These are phyloP conservation scores for Mythimna loreyi DNA, from an alignment of 2,888 invertebrate species.

Conservation along the genomic window DNA sequence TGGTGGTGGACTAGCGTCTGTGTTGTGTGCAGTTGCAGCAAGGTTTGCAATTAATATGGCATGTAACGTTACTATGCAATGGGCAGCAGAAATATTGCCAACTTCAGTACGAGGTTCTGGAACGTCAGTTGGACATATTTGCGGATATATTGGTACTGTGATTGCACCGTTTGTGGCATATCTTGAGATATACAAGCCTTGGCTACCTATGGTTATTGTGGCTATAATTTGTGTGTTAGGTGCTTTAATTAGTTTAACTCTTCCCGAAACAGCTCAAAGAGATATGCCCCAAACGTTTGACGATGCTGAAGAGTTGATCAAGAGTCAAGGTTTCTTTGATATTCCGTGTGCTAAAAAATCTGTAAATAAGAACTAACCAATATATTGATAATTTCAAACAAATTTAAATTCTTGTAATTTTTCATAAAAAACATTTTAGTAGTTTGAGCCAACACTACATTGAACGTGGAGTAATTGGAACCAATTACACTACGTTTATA, in stretches of 20 bases:
- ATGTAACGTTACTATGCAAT: conserved; percentile 75
- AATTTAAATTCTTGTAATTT: background rate
- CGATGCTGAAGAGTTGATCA: conserved; percentile 77
- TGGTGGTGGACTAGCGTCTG: conserved; percentile 73
- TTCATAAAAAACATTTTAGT: background rate
- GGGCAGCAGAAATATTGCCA: conserved; percentile 82
- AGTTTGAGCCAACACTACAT: background rate
- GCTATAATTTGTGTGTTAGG: conserved; percentile 70
- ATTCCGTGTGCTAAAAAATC: conserved; percentile 71
- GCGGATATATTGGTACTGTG: conserved; percentile 76
- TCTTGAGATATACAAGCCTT: conserved; percentile 70
- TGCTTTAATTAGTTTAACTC: conserved; percentile 68
- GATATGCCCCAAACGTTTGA: conserved; percentile 84
- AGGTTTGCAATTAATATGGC: conserved; percentile 80
- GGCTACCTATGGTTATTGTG: conserved; percentile 78
- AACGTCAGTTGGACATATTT: conserved; percentile 78
- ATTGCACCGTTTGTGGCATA: conserved; percentile 83
- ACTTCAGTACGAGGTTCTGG: conserved; percentile 80
- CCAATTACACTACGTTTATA: too few relatives aligned
- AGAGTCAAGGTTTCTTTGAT: conserved; percentile 73
- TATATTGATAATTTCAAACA: conserved; percentile 47
- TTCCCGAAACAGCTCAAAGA: conserved; percentile 82
- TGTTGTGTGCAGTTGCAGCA: conserved; percentile 78
- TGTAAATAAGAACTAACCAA: conserved; percentile 6
- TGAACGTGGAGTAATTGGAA: too few relatives aligned